Conservation (phyloP, 1,140 invertebrate species). For the Paraescarpia echinospica region DNA sequence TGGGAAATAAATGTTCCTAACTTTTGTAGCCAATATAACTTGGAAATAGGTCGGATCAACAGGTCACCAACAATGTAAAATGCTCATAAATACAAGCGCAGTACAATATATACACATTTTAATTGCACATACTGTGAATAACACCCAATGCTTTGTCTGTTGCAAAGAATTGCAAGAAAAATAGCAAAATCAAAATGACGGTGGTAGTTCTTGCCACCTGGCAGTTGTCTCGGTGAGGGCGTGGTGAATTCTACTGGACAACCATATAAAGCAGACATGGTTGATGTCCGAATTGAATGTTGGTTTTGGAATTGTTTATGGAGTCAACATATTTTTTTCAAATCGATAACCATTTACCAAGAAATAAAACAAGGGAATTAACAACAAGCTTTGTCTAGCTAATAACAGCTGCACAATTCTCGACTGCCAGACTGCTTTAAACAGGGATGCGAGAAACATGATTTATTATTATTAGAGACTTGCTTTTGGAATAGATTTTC, state of each 20-base stretch:
- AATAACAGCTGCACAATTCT: no score
- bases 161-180: neutral
- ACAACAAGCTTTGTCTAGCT: neutral
- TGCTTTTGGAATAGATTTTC: neutral
- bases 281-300: neutral
- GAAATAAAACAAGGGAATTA: neutral
- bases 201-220: neutral
- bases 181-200: neutral
- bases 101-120: neutral
- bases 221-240: neutral
- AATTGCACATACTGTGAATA: neutral
- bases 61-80: constrained; percentile 5
- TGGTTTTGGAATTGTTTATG: neutral
- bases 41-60: neutral
- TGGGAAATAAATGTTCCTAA: neutral
- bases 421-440: no score
- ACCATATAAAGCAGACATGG: neutral
- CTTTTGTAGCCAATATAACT: neutral
- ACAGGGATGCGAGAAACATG: no score
- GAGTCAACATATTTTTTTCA: neutral
- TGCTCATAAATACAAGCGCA: neutral
- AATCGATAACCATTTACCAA: neutral
- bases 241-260: neutral
- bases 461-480: no score
- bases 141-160: neutral